Evolutionary conservation across 64 coral and sea anemone species (phyloP).

Genomic region (Trachythela sp.): DNA sequence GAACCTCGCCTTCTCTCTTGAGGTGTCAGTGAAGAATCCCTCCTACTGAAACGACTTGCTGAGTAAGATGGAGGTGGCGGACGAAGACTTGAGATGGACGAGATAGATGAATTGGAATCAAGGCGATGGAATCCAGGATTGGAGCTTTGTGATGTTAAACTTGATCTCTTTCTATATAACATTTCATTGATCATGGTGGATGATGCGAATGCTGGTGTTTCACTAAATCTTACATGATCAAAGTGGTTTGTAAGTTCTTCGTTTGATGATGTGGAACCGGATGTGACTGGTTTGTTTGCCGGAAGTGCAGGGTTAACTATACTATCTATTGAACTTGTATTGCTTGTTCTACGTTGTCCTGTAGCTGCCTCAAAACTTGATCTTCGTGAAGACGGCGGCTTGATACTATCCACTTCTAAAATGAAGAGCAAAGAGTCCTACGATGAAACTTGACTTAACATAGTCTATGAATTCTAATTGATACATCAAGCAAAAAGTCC

Average conservation of each 20-base stretch:
- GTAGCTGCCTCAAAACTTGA: not conserved
- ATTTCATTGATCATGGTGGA: slow-evolving; percentile 6
- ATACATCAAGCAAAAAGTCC: too few species aligned
- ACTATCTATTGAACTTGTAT: not conserved
- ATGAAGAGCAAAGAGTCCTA: not conserved
- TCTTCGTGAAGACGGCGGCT: slow-evolving; percentile 7
- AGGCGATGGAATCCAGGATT: not conserved
- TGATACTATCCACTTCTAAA: not conserved
- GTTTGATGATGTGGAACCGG: not conserved
- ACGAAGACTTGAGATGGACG: not conserved
- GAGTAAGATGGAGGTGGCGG: not conserved
- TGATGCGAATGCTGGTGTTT: slow-evolving; percentile 15
- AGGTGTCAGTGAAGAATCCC: not conserved
- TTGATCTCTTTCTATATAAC: not conserved
- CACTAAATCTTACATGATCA: not conserved
- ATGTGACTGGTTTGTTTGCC: not conserved
- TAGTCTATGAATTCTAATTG: not conserved
- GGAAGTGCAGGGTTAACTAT: not conserved
- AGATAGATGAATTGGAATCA: not conserved
- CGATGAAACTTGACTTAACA: not conserved
- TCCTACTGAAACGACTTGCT: slow-evolving; percentile 8
- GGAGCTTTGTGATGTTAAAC: not conserved
- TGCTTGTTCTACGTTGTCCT: slow-evolving; percentile 10
- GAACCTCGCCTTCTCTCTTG: not conserved
- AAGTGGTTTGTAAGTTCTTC: not conserved